Percentiles rank a stretch among this genome's conserved stretches.
Evolutionary conservation across 2,797 vertebrate species (phyloP).

Genomic region (Protosalanx chinensis): DNA sequence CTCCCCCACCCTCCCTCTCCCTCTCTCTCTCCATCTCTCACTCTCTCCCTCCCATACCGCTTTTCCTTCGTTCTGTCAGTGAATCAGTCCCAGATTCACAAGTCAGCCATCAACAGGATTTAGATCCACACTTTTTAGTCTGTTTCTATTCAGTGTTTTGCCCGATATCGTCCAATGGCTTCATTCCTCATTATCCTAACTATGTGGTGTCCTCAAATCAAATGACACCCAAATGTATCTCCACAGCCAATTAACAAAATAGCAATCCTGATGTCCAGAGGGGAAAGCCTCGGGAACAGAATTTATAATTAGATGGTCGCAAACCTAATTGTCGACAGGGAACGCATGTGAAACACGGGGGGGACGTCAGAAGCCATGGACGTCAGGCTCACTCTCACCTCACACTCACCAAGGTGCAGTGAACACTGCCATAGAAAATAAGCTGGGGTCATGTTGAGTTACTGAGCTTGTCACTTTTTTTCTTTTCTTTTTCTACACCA

Average conservation of each 20-base stretch:
- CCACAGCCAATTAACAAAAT: conserved; percentile 45
- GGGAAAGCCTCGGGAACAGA: conserved; percentile 11
- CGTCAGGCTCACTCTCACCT: background rate
- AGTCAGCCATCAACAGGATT: conserved; percentile 41
- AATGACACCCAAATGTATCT: conserved; percentile 44
- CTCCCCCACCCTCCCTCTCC: too few relatives aligned
- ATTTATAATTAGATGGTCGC: conserved; percentile 42
- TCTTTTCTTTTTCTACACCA: too few relatives aligned
- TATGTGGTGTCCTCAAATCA: conserved; percentile 43
- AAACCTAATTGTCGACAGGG: conserved; percentile 11
- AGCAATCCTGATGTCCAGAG: conserved; percentile 33
- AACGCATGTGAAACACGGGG: background rate
- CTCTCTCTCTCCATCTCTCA: conserved; percentile 14
- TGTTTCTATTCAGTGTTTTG: conserved; percentile 18
- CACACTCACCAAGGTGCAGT: too few relatives aligned
- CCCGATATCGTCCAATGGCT: conserved; percentile 40
- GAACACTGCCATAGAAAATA: too few relatives aligned
- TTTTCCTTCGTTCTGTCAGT: conserved; percentile 29
- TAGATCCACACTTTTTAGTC: conserved; percentile 16
- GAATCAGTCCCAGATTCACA: conserved; percentile 32
- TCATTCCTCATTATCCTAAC: conserved; percentile 52
- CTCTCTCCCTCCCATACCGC: background rate
- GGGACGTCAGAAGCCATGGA: background rate
- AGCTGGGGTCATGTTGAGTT: too few relatives aligned
- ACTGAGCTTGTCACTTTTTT: too few relatives aligned